These are phyloP conservation scores for Penaeus vannamei DNA, from an alignment of 1,140 invertebrate genomes.

Conservation along the genomic window DNA sequence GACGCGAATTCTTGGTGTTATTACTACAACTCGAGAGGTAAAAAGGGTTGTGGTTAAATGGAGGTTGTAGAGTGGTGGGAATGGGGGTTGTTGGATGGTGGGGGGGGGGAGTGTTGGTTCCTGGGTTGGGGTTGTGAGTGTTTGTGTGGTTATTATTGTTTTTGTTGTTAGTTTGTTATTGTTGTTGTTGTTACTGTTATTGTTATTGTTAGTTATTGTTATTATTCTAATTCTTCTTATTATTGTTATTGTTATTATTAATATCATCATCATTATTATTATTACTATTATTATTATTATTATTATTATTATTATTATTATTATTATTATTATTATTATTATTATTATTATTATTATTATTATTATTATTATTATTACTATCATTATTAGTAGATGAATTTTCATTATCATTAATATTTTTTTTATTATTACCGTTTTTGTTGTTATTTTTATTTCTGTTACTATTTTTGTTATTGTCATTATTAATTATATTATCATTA, in stretches of 20 bases:
- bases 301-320: slow-evolving; percentile 2
- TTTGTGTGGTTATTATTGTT: neutral
- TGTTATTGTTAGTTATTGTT: too few relatives aligned
- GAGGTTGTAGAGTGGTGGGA: too few relatives aligned
- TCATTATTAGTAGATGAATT: too few relatives aligned
- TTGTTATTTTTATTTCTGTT: neutral
- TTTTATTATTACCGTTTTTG: neutral
- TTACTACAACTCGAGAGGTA: too few relatives aligned
- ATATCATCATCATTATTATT: slow-evolving; percentile 22
- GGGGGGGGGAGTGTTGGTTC: neutral
- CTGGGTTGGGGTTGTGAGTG: too few relatives aligned
- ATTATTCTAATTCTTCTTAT: neutral
- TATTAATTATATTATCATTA: neutral
- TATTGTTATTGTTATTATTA: too few relatives aligned
- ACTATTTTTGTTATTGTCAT: neutral
- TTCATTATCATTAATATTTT: neutral
- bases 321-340: neutral
- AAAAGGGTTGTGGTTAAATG: too few relatives aligned
- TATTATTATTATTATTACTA: neutral
- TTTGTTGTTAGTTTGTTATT: neutral
- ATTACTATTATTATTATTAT: neutral
- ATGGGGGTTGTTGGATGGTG: too few relatives aligned
- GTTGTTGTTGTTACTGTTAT: too few relatives aligned
- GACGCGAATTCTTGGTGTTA: too few relatives aligned
- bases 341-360: neutral